phyloP scores from a whole-genome alignment of 2,797 vertebrate species.

The Gorsachius magnificus region DNA sequence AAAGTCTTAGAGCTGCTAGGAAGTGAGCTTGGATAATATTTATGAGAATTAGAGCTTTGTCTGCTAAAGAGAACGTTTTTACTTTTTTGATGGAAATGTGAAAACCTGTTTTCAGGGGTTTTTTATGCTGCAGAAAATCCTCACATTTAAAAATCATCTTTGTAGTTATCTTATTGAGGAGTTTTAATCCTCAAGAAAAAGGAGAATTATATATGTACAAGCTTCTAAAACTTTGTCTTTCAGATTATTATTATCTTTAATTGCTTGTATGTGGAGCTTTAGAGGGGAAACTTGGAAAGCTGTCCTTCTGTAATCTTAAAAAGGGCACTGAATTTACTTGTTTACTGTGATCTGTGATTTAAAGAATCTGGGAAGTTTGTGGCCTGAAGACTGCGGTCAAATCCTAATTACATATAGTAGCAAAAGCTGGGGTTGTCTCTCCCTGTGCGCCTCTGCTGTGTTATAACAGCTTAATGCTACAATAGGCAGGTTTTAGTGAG shows the following conservation, averaged over 20 bases:
- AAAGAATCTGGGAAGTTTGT: neutral
- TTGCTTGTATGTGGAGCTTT: neutral
- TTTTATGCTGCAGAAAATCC: neutral
- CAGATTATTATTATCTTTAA: neutral
- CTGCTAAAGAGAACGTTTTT: neutral
- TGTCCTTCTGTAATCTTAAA: neutral
- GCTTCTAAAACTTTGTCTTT: neutral
- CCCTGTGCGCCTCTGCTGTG: neutral
- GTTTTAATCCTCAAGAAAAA: neutral
- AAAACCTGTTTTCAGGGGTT: neutral
- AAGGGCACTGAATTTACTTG: neutral
- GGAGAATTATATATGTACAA: neutral
- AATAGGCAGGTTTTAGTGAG: neutral
- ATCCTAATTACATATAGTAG: neutral
- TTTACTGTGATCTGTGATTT: conserved; percentile 9
- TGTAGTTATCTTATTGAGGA: neutral
- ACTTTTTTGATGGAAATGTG: neutral
- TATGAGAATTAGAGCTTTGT: neutral
- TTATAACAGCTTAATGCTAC: neutral
- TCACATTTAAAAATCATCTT: neutral
- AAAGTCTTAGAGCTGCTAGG: neutral
- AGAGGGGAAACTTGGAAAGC: neutral
- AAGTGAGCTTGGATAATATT: neutral
- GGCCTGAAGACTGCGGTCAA: neutral
- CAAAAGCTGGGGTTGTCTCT: neutral